Conservation (phyloP, 2,113 vertebrate genomes). For the Megaceryle maxima region DNA sequence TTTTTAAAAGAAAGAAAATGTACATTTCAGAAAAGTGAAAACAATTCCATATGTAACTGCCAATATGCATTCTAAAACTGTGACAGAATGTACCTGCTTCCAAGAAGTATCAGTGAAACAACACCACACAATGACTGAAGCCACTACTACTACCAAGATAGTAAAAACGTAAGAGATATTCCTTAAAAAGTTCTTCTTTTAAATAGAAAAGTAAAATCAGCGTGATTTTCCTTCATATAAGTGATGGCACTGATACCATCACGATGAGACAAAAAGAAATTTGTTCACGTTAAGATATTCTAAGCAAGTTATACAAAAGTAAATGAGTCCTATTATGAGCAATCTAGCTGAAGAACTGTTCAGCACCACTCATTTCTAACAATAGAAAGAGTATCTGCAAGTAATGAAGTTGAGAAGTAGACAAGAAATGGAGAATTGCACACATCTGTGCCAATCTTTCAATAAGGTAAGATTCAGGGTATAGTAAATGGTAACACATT, state of each 20-base stretch:
- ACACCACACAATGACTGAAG: background rate
- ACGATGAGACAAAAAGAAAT: background rate
- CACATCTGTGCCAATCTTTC: background rate
- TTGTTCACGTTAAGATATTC: background rate
- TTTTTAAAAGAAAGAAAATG: background rate
- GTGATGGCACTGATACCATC: background rate
- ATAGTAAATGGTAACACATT: background rate
- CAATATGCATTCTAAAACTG: background rate
- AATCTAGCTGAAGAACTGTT: background rate
- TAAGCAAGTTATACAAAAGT: background rate
- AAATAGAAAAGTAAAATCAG: background rate
- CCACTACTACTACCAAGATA: background rate
- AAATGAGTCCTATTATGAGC: background rate
- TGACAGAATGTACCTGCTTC: background rate
- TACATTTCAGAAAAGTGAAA: background rate
- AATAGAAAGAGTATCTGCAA: background rate
- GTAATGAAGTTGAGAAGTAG: background rate
- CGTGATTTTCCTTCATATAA: background rate
- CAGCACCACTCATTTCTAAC: background rate
- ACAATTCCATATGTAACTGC: background rate
- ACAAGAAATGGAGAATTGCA: background rate
- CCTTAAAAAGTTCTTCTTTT: background rate
- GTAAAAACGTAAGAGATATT: background rate
- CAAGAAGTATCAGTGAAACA: background rate
- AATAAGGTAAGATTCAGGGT: background rate